Conservation (phyloP, 2,888 invertebrate species). For the Mactromeris polynyma region DNA sequence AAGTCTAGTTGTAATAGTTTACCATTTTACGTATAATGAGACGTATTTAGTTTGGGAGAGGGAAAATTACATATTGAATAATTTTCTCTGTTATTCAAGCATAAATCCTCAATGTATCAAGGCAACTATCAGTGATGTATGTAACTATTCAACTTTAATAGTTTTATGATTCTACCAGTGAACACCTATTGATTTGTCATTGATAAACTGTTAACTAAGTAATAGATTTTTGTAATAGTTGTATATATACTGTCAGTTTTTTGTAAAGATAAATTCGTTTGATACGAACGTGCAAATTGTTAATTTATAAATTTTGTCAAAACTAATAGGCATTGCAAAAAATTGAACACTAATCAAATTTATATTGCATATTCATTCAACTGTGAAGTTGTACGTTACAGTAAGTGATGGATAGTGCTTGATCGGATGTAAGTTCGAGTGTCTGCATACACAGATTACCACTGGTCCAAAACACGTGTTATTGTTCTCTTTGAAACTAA, state of each 20-base stretch:
- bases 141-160: neutral
- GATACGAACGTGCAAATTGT: neutral
- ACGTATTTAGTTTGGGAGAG: neutral
- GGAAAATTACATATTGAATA: neutral
- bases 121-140: neutral
- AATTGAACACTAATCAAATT: neutral
- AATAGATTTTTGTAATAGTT: neutral
- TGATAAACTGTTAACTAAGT: neutral
- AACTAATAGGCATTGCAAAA: neutral
- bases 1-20: neutral
- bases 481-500: no score
- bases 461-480: no score
- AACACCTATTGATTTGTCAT: slow-evolving; percentile 2
- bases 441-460: no score
- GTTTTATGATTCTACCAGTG: neutral
- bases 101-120: neutral
- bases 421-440: no score
- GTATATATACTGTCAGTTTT: neutral
- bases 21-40: neutral
- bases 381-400: neutral
- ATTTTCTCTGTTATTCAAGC: neutral
- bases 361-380: neutral
- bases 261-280: neutral
- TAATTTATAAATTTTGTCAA: neutral
- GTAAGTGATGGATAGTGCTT: no score